Evolutionary conservation across 1,140 invertebrate species (phyloP).

Genomic region (Drosophila tani): DNA sequence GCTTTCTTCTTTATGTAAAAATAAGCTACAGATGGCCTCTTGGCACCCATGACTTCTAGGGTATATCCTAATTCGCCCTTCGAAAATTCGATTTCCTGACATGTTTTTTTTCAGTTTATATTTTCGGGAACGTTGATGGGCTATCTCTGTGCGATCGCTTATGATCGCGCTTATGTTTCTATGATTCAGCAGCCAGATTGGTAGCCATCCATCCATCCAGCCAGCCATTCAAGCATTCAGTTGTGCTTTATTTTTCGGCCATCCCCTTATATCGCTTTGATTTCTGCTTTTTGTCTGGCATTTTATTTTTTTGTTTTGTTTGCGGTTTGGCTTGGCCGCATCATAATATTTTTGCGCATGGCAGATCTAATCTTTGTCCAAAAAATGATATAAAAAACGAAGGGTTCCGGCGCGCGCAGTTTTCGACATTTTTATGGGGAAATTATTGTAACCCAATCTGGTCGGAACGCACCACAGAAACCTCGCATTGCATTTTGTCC

Average conservation of each 20-base stretch:
- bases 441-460: slow-evolving; percentile 79
- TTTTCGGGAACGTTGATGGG: slow-evolving; percentile 48
- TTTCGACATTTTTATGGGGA: slow-evolving; percentile 81
- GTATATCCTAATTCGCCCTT: not conserved
- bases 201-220: slow-evolving; percentile 70
- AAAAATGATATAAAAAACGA: slow-evolving; percentile 18
- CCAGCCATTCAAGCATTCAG: slow-evolving; percentile 33
- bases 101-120: slow-evolving; percentile 16
- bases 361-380: slow-evolving; percentile 78
- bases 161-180: slow-evolving; percentile 79
- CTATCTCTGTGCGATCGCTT: slow-evolving; percentile 68
- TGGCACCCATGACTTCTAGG: not conserved
- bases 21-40: rapidly evolving
- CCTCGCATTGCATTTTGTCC: slow-evolving; percentile 78
- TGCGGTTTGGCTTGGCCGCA: slow-evolving; percentile 57
- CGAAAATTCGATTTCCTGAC: not conserved
- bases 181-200: slow-evolving; percentile 77
- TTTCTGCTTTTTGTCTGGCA: slow-evolving; percentile 31
- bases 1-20: not conserved
- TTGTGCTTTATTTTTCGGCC: slow-evolving; percentile 42
- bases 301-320: slow-evolving; percentile 57
- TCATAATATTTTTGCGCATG: slow-evolving; percentile 81
- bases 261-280: slow-evolving; percentile 27
- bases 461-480: slow-evolving; percentile 62
- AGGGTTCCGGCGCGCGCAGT: slow-evolving; percentile 62